Evolutionary conservation across 2,888 invertebrate species (phyloP).

Genomic region (Automeris io): DNA sequence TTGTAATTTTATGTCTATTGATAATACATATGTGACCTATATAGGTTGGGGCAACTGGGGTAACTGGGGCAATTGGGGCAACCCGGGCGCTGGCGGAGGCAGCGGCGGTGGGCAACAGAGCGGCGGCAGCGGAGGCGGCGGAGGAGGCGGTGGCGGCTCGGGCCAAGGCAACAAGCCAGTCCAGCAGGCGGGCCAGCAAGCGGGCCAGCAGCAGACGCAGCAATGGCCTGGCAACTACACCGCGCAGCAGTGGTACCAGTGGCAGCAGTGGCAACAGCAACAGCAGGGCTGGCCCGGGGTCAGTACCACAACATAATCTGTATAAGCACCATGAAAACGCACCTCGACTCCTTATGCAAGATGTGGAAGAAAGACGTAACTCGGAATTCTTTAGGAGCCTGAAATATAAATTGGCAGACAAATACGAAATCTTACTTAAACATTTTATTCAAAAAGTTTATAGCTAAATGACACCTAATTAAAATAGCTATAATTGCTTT

Average conservation of each 20-base stretch:
- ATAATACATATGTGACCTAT: too few relatives aligned
- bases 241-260: conserved; percentile 69
- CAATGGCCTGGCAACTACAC: conserved; percentile 56
- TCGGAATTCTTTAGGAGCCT: too few relatives aligned
- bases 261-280: conserved; percentile 71
- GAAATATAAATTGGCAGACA: too few relatives aligned
- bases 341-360: too few relatives aligned
- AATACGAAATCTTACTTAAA: too few relatives aligned
- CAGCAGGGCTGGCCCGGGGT: conserved; percentile 61
- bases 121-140: conserved; percentile 11
- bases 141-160: conserved; percentile 17
- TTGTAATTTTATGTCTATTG: too few relatives aligned
- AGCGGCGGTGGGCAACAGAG: conserved; percentile 10
- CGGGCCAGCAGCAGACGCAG: conserved; percentile 18
- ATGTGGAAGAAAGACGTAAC: too few relatives aligned
- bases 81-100: conserved; percentile 19
- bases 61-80: conserved; percentile 58
- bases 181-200: conserved; percentile 22
- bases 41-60: conserved; percentile 51
- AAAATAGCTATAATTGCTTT: too few relatives aligned
- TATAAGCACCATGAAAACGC: too few relatives aligned
- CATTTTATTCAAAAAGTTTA: too few relatives aligned
- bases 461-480: too few relatives aligned
- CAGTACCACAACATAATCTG: too few relatives aligned
- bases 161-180: conserved; percentile 22